Conservation (phyloP, 1,140 invertebrate species). For the Popillia japonica region DNA sequence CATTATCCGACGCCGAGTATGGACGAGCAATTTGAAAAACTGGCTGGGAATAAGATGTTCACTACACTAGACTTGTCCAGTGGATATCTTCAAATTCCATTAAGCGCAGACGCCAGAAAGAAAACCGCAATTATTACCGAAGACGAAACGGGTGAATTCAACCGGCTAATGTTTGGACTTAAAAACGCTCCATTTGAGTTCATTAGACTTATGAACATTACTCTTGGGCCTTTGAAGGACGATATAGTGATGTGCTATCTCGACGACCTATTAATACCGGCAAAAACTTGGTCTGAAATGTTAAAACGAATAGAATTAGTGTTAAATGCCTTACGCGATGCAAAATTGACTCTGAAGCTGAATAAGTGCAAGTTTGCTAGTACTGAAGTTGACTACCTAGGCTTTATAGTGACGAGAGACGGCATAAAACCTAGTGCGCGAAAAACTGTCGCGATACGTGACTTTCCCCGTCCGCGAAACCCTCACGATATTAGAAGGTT, state of each 20-base stretch:
- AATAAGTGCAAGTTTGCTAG: slow-evolving; percentile 19
- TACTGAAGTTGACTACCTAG: slow-evolving; percentile 2
- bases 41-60: too few relatives aligned
- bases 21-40: too few relatives aligned
- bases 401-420: slow-evolving; percentile 36
- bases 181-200: slow-evolving; percentile 17
- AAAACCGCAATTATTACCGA: too few relatives aligned
- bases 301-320: slow-evolving; percentile 9
- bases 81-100: too few relatives aligned
- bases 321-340: slow-evolving; percentile 15
- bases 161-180: neutral
- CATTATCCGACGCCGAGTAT: too few relatives aligned
- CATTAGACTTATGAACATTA: neutral
- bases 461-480: too few relatives aligned
- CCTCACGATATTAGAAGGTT: slow-evolving; percentile 50
- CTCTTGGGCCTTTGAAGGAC: slow-evolving; percentile 21
- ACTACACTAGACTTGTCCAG: too few relatives aligned
- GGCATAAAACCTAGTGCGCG: too few relatives aligned
- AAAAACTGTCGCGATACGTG: too few relatives aligned
- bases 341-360: slow-evolving; percentile 4
- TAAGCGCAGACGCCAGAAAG: too few relatives aligned
- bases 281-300: neutral
- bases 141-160: too few relatives aligned
- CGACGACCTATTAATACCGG: slow-evolving; percentile 18
- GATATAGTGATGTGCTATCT: slow-evolving; percentile 20